Percentiles rank a stretch among this genome's conserved stretches.
phyloP scores from a whole-genome alignment of 2,113 vertebrate genomes.

The Spilogale gracilis region DNA sequence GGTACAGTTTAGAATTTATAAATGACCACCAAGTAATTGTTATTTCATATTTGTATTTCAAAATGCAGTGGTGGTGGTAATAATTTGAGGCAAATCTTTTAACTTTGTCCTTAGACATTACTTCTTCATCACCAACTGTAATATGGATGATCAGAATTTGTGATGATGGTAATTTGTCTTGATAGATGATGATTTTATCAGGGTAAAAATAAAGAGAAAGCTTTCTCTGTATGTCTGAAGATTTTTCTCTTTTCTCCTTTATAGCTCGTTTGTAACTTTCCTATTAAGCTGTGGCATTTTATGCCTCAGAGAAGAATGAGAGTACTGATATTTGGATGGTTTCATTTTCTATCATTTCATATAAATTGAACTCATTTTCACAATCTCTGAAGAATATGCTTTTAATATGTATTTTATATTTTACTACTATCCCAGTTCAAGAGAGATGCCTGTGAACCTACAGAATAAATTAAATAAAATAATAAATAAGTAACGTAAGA shows the following conservation, averaged over 20 bases:
- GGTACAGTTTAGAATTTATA: conserved; percentile 62
- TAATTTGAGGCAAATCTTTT: conserved; percentile 59
- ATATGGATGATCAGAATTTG: conserved; percentile 64
- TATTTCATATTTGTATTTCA: conserved; percentile 70
- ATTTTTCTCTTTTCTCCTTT: conserved; percentile 59
- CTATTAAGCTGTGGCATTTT: conserved; percentile 74
- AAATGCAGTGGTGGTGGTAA: conserved; percentile 26
- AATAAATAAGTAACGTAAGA: neutral
- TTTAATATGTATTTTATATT: conserved; percentile 62
- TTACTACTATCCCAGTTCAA: conserved; percentile 57
- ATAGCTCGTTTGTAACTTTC: conserved; percentile 79
- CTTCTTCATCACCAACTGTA: conserved; percentile 25
- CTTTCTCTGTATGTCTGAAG: conserved; percentile 51
- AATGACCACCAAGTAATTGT: conserved; percentile 66
- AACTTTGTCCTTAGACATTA: neutral
- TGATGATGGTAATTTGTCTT: conserved; percentile 68
- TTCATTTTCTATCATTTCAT: conserved; percentile 85
- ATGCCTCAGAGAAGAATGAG: conserved; percentile 79
- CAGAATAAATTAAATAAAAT: neutral
- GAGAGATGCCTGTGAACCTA: neutral
- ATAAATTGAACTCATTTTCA: conserved; percentile 83
- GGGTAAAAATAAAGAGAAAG: conserved; percentile 63
- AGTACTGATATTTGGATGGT: conserved; percentile 77
- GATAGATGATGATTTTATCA: conserved; percentile 75
- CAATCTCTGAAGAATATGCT: conserved; percentile 78